Conservation (phyloP, 2,797 vertebrate species). For the Sebastes goodei region DNA sequence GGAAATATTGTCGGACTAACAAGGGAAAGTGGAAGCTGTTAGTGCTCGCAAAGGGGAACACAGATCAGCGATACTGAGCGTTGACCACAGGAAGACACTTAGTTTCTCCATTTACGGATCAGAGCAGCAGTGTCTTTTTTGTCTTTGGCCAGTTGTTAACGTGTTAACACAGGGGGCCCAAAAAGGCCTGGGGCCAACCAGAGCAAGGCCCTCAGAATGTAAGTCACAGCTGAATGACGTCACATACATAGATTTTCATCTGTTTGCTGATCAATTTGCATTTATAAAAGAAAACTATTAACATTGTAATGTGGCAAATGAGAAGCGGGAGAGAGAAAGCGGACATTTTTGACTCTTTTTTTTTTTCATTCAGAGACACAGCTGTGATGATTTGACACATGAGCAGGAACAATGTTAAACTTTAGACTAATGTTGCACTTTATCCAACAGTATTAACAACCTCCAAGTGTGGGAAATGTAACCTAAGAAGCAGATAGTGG, state of each 20-base stretch:
- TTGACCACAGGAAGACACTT: constrained; percentile 3
- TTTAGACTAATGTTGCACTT: constrained; percentile 64
- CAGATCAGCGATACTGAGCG: not conserved
- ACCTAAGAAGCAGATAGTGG: constrained; percentile 3
- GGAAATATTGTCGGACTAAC: constrained; percentile 23
- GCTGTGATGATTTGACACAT: constrained; percentile 12
- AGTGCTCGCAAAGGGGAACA: constrained; percentile 20
- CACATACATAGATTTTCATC: constrained; percentile 8
- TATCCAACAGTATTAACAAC: constrained; percentile 62
- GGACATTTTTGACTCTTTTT: not conserved
- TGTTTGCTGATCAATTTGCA: constrained; percentile 23
- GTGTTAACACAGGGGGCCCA: not conserved
- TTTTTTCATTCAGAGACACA: constrained; percentile 4
- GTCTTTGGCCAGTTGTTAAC: constrained; percentile 4
- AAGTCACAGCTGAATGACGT: constrained; percentile 15
- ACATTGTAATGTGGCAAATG: constrained; percentile 18
- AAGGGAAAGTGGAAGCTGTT: constrained; percentile 25
- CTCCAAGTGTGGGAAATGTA: constrained; percentile 17
- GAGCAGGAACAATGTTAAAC: constrained; percentile 23
- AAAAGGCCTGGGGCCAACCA: not conserved
- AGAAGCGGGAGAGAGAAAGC: constrained; percentile 16
- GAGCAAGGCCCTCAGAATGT: constrained; percentile 21
- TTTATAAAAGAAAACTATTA: constrained; percentile 23
- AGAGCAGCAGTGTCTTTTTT: constrained; percentile 14
- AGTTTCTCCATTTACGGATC: constrained; percentile 13